phyloP scores from a whole-genome alignment of 1,140 invertebrate genomes.

The Musca vetustissima region DNA sequence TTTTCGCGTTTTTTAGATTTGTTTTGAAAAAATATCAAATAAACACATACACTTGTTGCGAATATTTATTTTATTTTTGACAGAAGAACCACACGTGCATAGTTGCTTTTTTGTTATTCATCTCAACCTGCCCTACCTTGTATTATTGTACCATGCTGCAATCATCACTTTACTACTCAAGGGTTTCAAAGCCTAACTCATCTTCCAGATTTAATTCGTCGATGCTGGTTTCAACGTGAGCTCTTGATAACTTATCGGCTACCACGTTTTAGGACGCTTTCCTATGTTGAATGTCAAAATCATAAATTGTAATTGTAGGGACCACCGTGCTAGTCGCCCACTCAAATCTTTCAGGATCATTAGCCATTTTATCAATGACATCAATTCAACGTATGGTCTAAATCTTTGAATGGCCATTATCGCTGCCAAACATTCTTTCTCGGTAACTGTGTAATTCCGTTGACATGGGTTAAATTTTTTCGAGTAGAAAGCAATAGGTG shows the following conservation, averaged over 20 bases:
- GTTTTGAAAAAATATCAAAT: too few relatives aligned
- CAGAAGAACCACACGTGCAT: too few relatives aligned
- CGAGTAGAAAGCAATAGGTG: slow-evolving; percentile 36
- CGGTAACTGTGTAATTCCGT: slow-evolving; percentile 11
- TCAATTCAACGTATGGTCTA: slow-evolving; percentile 51
- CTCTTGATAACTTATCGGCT: neutral
- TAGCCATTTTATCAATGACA: slow-evolving; percentile 38
- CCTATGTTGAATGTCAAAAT: neutral
- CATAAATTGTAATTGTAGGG: neutral
- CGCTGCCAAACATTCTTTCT: too few relatives aligned
- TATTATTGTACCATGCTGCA: neutral
- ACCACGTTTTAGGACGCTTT: neutral
- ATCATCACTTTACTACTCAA: neutral
- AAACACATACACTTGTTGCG: too few relatives aligned
- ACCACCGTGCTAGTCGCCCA: neutral
- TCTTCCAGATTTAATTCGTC: neutral
- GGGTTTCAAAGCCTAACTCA: neutral
- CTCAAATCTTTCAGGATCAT: neutral
- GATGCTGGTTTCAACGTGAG: neutral
- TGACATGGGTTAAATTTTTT: neutral
- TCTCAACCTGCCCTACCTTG: too few relatives aligned
- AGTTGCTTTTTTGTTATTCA: too few relatives aligned
- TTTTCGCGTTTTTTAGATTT: too few relatives aligned
- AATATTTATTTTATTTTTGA: too few relatives aligned
- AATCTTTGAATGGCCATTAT: slow-evolving; percentile 52